Base-by-base conservation (phyloP, 2,888 invertebrate species). In the Lamellibrachia columna region DNA sequence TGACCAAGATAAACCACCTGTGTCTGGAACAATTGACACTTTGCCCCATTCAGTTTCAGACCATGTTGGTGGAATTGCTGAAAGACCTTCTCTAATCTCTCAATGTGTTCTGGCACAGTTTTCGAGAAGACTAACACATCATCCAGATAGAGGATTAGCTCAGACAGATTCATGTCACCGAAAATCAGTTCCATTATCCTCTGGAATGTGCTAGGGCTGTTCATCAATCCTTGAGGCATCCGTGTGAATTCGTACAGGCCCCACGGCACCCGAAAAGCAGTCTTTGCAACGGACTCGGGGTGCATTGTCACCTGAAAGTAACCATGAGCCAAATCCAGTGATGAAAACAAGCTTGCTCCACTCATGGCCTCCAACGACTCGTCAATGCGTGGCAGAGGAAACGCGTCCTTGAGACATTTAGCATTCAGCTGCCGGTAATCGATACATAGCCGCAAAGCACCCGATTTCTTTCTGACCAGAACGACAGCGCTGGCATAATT, bases 381-480 rank as follows among this genome's bases (percentile, higher is more conserved):
- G 28, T 92, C 92, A 75, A 92, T 92, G 52, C 92, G 92, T 3
- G 90, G 92, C 40, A 92, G 90, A 52, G 92, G 92, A 52, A 90
- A 92, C 0, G 75, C 75, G 53, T 92, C 53, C 15, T 92, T 92
- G 4, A 15, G 8, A n/a, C 90, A 90, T 4, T 22, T n/a, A 4
- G 11, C n/a, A 15, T 90, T 90, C 7, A 90, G 92, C 2, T 22
- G 7, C 0, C 55, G 1, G 53, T 90, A 92, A 15, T 92, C 92
- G 2, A 92, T 55, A 92, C 92, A 92, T 28, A 92, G 55, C 4
- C 92, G 53, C 22, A 22, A 28, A 11, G 11, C n/a, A 0, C 92
- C 90, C n/a, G 90, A 90, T 53, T 92, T 92, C 53, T 90, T 92
- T 28, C 11, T 53, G 7, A 92, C 92, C n/a, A 91, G 40, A 52